Conservation (phyloP, 2,113 vertebrate genomes). For the Nettapus auritus region DNA sequence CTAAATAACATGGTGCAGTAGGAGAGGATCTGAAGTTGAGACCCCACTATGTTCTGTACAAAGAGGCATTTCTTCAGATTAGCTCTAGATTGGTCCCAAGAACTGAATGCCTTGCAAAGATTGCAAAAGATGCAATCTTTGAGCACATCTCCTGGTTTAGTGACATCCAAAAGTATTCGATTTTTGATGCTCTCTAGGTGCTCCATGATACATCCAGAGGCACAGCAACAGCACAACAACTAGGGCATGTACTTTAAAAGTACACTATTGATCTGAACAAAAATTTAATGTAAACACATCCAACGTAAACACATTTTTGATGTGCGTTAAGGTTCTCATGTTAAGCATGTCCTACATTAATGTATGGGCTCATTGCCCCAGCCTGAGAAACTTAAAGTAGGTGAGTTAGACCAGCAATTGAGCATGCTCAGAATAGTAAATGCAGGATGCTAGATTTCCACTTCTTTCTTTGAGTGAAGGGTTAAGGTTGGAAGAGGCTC, state of each 20-base stretch:
- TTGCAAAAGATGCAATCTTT: neutral
- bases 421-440: neutral
- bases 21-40: neutral
- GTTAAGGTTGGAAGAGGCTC: neutral
- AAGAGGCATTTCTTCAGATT: neutral
- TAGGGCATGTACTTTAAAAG: neutral
- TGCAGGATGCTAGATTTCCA: neutral
- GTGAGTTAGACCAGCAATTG: neutral
- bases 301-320: neutral
- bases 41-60: neutral
- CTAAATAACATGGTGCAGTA: neutral
- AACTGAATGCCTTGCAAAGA: neutral
- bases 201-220: neutral
- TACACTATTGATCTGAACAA: neutral
- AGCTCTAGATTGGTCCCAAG: neutral
- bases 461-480: neutral
- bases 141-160: neutral
- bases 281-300: neutral
- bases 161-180: neutral
- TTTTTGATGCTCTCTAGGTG: neutral
- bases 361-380: accelerated
- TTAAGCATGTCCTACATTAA: neutral
- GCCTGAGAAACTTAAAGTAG: neutral
- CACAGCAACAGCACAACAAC: neutral
- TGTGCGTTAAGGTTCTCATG: neutral